Evolutionary conservation across 2,888 invertebrate species (phyloP).

Genomic region (Brenthis daphne): DNA sequence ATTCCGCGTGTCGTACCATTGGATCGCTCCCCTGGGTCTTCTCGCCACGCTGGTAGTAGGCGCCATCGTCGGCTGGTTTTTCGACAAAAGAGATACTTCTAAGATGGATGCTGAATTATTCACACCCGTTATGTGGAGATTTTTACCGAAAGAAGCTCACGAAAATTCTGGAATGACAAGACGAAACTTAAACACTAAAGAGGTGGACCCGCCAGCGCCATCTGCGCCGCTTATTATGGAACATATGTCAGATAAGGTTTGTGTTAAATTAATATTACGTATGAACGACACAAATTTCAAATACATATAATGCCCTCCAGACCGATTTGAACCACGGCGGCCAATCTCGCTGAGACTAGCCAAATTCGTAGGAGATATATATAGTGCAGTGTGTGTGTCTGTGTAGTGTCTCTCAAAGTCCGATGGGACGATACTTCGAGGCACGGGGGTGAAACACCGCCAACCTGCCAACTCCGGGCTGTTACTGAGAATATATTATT

Average conservation of each 20-base stretch:
- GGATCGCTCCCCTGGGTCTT: constrained; percentile 90
- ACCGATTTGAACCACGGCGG: too few species aligned
- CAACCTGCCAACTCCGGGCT: too few species aligned
- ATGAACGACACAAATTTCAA: too few species aligned
- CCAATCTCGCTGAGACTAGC: too few species aligned
- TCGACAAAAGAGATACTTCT: constrained; percentile 52
- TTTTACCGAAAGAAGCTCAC: constrained; percentile 56
- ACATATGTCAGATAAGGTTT: constrained; percentile 39
- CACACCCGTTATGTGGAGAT: constrained; percentile 65
- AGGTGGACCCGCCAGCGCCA: constrained; percentile 46
- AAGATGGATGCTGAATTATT: constrained; percentile 69
- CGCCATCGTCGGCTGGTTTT: constrained; percentile 78
- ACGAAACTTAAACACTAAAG: constrained; percentile 40
- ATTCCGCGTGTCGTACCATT: constrained; percentile 90
- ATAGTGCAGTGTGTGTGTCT: too few species aligned
- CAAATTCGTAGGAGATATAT: too few species aligned
- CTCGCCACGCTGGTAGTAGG: constrained; percentile 86
- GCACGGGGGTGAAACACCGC: too few species aligned
- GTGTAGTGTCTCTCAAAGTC: too few species aligned
- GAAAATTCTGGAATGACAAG: constrained; percentile 55
- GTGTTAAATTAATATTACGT: not conserved
- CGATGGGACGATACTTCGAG: too few species aligned
- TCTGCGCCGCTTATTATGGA: constrained; percentile 61
- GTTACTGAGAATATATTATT: too few species aligned
- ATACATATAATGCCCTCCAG: too few species aligned